A percentile compares a stretch with the other conserved stretches of the same genome.
These are phyloP conservation scores for Anguilla obscura DNA, from an alignment of 2,797 vertebrate genomes.

Conservation along the genomic window DNA sequence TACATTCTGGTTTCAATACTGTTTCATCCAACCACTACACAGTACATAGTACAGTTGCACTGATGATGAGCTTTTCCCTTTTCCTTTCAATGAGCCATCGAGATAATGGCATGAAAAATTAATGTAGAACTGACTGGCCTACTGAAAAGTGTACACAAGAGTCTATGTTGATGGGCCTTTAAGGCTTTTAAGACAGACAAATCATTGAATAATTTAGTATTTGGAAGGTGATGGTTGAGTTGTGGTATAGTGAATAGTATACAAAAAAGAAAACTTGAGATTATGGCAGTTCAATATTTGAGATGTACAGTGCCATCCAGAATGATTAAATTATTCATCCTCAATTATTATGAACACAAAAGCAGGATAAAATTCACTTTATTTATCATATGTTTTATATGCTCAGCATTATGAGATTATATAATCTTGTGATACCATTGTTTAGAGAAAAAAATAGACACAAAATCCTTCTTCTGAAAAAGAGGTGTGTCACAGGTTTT, in stretches of 20 bases:
- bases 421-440: no score
- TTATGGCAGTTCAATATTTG: not conserved
- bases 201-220: not conserved
- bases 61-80: not conserved
- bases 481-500: no score
- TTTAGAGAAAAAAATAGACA: no score
- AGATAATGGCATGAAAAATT: conserved; percentile 8
- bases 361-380: no score
- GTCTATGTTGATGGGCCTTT: not conserved
- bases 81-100: not conserved
- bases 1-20: not conserved
- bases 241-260: not conserved
- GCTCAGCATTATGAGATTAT: no score
- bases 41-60: not conserved
- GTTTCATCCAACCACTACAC: not conserved
- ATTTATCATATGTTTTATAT: no score
- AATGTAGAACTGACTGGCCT: not conserved
- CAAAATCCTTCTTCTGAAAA: no score
- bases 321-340: no score
- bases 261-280: not conserved
- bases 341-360: no score
- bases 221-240: not conserved
- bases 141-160: not conserved
- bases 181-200: not conserved
- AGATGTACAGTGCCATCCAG: not conserved